Base-by-base conservation (phyloP, 2,113 vertebrate genomes). In the Trichomycterus rosablanca region DNA sequence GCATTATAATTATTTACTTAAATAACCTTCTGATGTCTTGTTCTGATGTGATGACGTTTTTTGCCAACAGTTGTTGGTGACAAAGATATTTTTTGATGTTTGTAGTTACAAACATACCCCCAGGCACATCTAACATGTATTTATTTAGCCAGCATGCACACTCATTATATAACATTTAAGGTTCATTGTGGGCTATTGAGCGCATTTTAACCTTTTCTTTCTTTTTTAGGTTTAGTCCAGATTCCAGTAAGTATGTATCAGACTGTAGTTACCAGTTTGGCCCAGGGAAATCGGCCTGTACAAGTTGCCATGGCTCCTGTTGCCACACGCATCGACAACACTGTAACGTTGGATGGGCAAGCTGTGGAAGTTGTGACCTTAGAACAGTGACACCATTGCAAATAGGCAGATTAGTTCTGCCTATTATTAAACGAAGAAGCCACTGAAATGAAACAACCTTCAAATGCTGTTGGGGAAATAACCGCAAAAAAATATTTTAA, bases 241-340 rank as follows among this genome's bases (percentile, higher is more conserved):
- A 98, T 97, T 68, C 95, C 95, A 0, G 94, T 98, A 66, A 96
- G 94, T 85, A 97, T 98, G 95, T 97, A 98, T 85, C 95, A 97
- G 87, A 98, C 95, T 0, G 95, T 97, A 63, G 95, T 98, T 55
- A 96, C 94, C 83, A 97, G 94, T 86, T 87, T 97, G 20, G 92
- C 95, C 15, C 95, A 98, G 39, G 95, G 95, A 35, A 98, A 92
- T n/a, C 89, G 95, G 34, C 94, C 95, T 0, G 92, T 98, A 49
- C 95, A 97, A 83, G 95, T 98, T 12, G 95, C 95, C 8, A 98
- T 98, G 95, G 95, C 94, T 0, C 94, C 95, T 0, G 90, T 97
- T 2, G 75, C 94, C 56, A 96, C 95, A 0, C 77, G 94, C 74
- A 93, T 97, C 80, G 89, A 93, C 1, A 95, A 93, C 87, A 95